A percentile compares a stretch with the other conserved stretches of the same genome.
Conservation (phyloP, 2,113 vertebrate species). For the Protobothrops mucrosquamatus region DNA sequence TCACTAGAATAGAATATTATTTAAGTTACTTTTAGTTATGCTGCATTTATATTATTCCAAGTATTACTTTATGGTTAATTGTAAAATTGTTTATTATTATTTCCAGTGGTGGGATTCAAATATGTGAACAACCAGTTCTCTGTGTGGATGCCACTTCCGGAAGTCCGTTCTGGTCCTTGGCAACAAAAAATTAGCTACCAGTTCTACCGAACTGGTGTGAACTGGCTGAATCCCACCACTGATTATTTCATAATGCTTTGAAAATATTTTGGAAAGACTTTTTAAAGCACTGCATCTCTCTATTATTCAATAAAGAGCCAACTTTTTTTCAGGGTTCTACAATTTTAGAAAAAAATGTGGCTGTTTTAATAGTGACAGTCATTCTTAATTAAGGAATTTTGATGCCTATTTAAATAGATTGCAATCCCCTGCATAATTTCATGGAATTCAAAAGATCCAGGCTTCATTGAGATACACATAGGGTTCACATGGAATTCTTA, state of each 20-base stretch:
- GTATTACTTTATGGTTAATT: neutral
- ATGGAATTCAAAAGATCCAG: neutral
- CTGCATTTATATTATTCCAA: slow-evolving; percentile 39
- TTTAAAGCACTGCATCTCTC: neutral
- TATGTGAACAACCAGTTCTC: too few relatives aligned
- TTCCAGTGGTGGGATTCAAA: too few relatives aligned
- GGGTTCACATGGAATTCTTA: slow-evolving; percentile 42
- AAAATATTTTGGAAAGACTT: neutral
- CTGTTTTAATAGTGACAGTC: neutral
- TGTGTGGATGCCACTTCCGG: too few relatives aligned
- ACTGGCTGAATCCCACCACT: too few relatives aligned
- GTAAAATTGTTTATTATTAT: neutral
- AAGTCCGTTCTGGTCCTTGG: too few relatives aligned
- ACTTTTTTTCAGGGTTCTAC: neutral
- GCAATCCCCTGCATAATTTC: neutral
- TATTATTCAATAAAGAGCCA: neutral
- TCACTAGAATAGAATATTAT: neutral
- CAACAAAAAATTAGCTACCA: too few relatives aligned
- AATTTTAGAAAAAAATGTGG: neutral
- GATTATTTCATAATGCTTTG: neutral
- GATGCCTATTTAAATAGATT: neutral
- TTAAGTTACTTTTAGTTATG: slow-evolving; percentile 23
- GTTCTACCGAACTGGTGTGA: too few relatives aligned
- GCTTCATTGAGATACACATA: neutral
- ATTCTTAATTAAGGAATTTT: neutral